Evolutionary conservation across 2,888 invertebrate genomes (phyloP).

Genomic region (Erannis defoliaria): DNA sequence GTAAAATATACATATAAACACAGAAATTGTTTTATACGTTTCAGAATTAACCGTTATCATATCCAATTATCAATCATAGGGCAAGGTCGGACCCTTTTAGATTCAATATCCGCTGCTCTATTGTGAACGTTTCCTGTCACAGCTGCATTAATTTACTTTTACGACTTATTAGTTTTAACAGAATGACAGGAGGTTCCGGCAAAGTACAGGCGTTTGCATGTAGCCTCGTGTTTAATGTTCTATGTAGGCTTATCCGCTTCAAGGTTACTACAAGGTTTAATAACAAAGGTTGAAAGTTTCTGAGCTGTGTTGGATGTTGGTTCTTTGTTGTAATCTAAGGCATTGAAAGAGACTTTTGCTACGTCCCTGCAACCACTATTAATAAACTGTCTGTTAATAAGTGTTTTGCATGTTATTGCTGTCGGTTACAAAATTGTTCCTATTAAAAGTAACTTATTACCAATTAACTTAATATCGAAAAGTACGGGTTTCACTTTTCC

Average conservation of each 20-base stretch:
- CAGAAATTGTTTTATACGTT: background rate
- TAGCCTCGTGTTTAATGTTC: constrained; percentile 35
- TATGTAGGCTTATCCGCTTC: constrained; percentile 5
- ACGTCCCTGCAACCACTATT: background rate
- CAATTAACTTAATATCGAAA: too few species aligned
- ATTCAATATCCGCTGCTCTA: constrained; percentile 72
- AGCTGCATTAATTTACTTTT: constrained; percentile 73
- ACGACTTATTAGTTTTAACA: constrained; percentile 68
- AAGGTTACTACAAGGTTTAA: constrained; percentile 23
- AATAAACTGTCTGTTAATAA: background rate
- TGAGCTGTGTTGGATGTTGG: background rate
- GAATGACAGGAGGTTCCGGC: constrained; percentile 64
- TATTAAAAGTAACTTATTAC: too few species aligned
- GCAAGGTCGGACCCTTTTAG: constrained; percentile 76
- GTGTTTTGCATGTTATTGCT: too few species aligned
- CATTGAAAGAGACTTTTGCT: background rate
- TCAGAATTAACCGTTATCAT: background rate
- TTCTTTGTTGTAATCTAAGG: constrained; percentile 16
- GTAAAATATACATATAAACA: background rate
- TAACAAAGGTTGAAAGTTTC: constrained; percentile 10
- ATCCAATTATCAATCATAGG: constrained; percentile 36
- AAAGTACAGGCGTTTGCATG: constrained; percentile 35
- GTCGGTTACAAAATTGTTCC: too few species aligned
- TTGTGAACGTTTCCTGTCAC: constrained; percentile 75
- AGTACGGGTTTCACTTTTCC: too few species aligned